A percentile compares a stretch with the other conserved stretches of the same genome.
phyloP scores from a whole-genome alignment of 2,113 vertebrate genomes.

The Anoplopoma fimbria region DNA sequence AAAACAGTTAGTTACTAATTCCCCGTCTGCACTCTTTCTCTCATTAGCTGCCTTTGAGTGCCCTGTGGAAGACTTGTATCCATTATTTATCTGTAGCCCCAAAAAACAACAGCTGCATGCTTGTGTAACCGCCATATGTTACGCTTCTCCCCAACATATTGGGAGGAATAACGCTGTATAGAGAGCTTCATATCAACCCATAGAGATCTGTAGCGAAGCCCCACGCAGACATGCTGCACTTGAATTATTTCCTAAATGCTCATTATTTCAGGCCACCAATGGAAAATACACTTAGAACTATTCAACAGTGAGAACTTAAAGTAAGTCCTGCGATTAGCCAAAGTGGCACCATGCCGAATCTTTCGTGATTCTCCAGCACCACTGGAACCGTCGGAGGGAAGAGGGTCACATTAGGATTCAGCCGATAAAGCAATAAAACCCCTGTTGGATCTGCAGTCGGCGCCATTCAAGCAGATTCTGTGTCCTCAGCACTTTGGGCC shows the following conservation, averaged over 20 bases:
- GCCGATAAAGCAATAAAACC: constrained; percentile 83
- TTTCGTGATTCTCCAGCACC: constrained; percentile 52
- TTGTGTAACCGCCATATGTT: constrained; percentile 80
- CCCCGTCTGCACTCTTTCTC: constrained; percentile 74
- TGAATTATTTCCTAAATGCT: constrained; percentile 45
- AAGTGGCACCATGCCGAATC: constrained; percentile 39
- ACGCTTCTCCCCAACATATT: constrained; percentile 70
- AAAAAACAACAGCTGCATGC: constrained; percentile 80
- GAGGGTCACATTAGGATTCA: constrained; percentile 78
- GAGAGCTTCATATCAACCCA: constrained; percentile 61
- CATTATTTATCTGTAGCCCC: constrained; percentile 81
- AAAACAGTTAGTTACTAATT: constrained; percentile 77
- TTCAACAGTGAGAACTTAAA: constrained; percentile 24
- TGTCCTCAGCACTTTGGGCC: constrained; percentile 80
- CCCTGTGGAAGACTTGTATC: constrained; percentile 77
- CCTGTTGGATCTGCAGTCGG: constrained; percentile 76
- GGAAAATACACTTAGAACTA: constrained; percentile 40
- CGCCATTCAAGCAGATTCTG: constrained; percentile 75
- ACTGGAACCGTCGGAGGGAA: constrained; percentile 54
- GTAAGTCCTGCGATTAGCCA: constrained; percentile 49
- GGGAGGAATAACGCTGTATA: constrained; percentile 60
- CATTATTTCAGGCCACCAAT: constrained; percentile 21
- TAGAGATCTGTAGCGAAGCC: constrained; percentile 55
- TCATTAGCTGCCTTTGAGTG: constrained; percentile 79
- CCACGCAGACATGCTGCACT: constrained; percentile 30